Evolutionary conservation across 2,888 invertebrate genomes (phyloP).

Genomic region (Cephus runcator): DNA sequence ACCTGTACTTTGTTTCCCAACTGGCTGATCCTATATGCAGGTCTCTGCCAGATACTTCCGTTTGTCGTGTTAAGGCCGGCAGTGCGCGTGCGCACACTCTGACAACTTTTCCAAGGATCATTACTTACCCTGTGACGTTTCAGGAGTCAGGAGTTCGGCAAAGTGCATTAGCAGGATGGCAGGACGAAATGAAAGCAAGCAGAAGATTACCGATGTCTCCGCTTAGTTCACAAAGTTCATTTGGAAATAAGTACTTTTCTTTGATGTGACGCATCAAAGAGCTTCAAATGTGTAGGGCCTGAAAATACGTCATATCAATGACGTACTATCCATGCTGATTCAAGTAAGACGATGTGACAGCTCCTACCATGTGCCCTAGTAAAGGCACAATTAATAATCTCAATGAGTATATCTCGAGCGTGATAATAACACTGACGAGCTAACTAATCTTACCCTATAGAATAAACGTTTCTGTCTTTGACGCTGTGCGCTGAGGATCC

Average conservation of each 20-base stretch:
- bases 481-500: neutral
- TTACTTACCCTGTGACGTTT: neutral
- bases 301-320: neutral
- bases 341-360: neutral
- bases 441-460: neutral
- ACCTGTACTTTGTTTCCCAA: neutral
- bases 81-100: neutral
- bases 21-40: neutral
- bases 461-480: neutral
- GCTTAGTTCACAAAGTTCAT: neutral
- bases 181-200: neutral
- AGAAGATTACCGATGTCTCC: neutral
- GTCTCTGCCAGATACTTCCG: neutral
- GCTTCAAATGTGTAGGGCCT: neutral
- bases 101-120: neutral
- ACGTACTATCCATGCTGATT: neutral
- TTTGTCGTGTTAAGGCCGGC: neutral
- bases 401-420: neutral
- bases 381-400: neutral
- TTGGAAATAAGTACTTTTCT: neutral
- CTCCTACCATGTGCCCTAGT: neutral
- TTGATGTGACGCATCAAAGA: neutral
- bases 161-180: conserved; percentile 37
- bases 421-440: neutral
- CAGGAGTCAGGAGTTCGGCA: conserved; percentile 8